Evolutionary conservation across 2,797 vertebrate species (phyloP), one percentile per base, ranked within the genome.

Genomic region (Erpetoichthys calabaricus): DNA sequence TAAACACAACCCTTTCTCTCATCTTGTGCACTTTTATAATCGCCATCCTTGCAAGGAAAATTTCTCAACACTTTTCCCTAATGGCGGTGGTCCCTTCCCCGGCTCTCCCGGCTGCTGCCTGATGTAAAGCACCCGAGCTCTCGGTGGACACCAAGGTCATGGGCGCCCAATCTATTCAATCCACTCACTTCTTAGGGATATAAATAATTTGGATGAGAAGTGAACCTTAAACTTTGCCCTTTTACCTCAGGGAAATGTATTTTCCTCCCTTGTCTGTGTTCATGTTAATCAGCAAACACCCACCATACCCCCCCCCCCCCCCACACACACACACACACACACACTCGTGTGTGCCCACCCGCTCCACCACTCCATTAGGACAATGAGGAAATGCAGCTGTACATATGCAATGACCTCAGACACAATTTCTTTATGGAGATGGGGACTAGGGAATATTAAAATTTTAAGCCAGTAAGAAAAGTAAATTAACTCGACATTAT

Each of bases 111-210:
- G 25, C 25, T 25, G 64, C 67, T 51, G 45, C 10, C 69, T 83
- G 81, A 83, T 84, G 68, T 80, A 80, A 68, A 75, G 69, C 69
- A 72, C 64, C 67, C 66, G 73, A 77, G 79, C 68, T 85, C 80
- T 80, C 71, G 77, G 80, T 86, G 84, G 76, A 83, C 83, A 80
- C 76, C 79, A 82, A 87, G 84, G 89, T 92, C 89, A 85, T 75
- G 75, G 78, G 83, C 84, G 60, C 79, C 76, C 84, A 86, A 89
- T 87, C 81, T 83, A 82, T 86, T 80, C 77, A 79, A 80, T 77
- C 85, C 83, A 89, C 86, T 88, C 87, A 80, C 89, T 91, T 92
- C 94, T 94, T 91, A 92, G 81, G 81, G 84, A 85, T 84, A 92
- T 90, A 91, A 92, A 94, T 91, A 91, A 90, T 91, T 89, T 84